Base-by-base conservation (phyloP, 2,113 vertebrate species). In the Prochilodus magdalenae region DNA sequence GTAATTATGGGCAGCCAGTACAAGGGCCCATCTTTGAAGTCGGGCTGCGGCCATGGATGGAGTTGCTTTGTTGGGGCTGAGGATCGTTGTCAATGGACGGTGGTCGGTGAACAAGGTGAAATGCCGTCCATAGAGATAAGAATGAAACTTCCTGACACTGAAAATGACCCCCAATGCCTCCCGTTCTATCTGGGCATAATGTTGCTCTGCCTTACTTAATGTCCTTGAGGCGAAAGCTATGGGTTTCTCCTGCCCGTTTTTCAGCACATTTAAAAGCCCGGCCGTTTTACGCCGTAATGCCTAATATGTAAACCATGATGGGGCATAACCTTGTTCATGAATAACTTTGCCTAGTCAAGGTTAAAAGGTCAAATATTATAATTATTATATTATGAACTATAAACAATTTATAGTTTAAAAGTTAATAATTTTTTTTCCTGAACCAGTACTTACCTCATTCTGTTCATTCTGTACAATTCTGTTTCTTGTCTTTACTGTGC, bases 161-260 rank as follows among this genome's bases (percentile, higher is more conserved):
- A 79, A 85, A 13, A 85, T 79, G 0, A 85, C 69, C 5, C 69
- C 74, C 24, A 79, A 22, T 16, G 73, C 81, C n/a, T 82, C 70
- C 0, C 80, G 12, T 8, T 85, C 40, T 6, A 85, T 30, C n/a
- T 82, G 75, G 1, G 83, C 44, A 24, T 76, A 83, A 0, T 83
- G 81, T 15, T 29, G 30, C 4, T 77, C 73, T 1, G 77, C 6
- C 14, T 81, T 57, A 33, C 26, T 83, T 29, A 78, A 30, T 3
- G 51, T 77, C 26, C 30, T 14, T 0, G 71, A 86, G 1, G 80
- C 80, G 7, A 71, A 85, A 1, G 75, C 80, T 60, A 85, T 85
- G 1, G 62, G 80, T 26, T n/a, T 72, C 40, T 86, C 78, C 15
- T 77, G 18, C 0, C 72, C 83, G 18, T 44, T 29, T 0, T 27